These are phyloP conservation scores for Cheilosia vulpina DNA, from an alignment of 2,888 invertebrate species.

Conservation along the genomic window DNA sequence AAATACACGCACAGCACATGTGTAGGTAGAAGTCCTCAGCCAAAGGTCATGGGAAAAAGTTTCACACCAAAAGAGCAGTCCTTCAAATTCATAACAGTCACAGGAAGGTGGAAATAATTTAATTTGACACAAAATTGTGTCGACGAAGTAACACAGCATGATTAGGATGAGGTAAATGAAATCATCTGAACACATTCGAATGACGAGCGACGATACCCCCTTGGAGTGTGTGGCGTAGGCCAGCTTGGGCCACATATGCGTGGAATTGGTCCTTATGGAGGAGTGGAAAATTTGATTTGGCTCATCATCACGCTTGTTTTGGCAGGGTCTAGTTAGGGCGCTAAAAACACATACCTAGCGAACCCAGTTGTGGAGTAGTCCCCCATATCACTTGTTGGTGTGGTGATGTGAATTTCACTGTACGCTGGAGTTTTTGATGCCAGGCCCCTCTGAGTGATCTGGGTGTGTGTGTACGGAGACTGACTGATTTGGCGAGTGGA, in stretches of 20 bases:
- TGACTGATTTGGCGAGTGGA: constrained; percentile 27
- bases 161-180: constrained; percentile 43
- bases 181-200: constrained; percentile 26
- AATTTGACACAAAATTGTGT: constrained; percentile 40
- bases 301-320: constrained; percentile 44
- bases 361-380: not conserved
- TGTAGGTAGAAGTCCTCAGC: not conserved
- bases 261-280: constrained; percentile 24
- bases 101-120: constrained; percentile 30
- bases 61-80: constrained; percentile 1
- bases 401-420: not conserved
- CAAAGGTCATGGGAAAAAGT: not conserved
- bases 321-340: not conserved
- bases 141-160: constrained; percentile 19
- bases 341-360: constrained; percentile 28
- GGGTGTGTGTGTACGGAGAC: not conserved
- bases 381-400: not conserved
- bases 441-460: not conserved
- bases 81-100: no score
- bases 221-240: not conserved
- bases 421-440: not conserved
- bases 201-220: constrained; percentile 11
- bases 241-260: no score
- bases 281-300: constrained; percentile 55
- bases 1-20: constrained; percentile 9